Evolutionary conservation across 2,797 vertebrate species (phyloP).

Genomic region (Tinamus major): DNA sequence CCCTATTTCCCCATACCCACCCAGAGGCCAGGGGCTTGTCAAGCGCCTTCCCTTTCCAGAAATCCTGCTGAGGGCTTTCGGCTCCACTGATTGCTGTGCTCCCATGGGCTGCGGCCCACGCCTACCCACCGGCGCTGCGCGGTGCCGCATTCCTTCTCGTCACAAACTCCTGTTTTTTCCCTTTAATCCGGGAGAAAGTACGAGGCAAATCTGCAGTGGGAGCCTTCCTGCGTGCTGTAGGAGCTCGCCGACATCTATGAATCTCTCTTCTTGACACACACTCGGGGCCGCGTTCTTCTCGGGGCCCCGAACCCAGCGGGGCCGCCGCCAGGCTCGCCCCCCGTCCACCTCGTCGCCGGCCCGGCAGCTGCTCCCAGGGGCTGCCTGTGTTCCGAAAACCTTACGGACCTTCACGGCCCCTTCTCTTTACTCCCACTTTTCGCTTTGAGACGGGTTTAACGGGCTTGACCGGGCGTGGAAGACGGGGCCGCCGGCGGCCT

Average conservation of each 20-base stretch:
- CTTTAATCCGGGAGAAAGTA: background rate
- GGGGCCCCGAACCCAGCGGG: too few species aligned
- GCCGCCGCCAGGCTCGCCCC: background rate
- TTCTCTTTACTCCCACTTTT: background rate
- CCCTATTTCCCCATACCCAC: background rate
- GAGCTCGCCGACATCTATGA: background rate
- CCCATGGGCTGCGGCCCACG: background rate
- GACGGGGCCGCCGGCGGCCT: background rate
- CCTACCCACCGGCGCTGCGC: background rate
- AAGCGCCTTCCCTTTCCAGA: background rate
- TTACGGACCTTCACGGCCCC: background rate
- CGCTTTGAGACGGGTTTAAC: background rate
- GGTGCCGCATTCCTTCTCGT: background rate
- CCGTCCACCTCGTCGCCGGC: too few species aligned
- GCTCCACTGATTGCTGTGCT: rapidly evolving
- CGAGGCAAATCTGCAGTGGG: rapidly evolving
- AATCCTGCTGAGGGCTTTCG: background rate
- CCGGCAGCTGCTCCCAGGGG: background rate
- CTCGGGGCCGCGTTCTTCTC: background rate
- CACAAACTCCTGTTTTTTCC: background rate
- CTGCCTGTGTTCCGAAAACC: background rate
- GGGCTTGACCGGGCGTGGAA: background rate
- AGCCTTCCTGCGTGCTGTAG: background rate
- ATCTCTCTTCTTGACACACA: background rate
- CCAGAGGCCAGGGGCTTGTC: background rate